Percentiles rank a stretch among this genome's conserved stretches.
Evolutionary conservation across 2,113 vertebrate species (phyloP).

Genomic region (Carassius carassius): DNA sequence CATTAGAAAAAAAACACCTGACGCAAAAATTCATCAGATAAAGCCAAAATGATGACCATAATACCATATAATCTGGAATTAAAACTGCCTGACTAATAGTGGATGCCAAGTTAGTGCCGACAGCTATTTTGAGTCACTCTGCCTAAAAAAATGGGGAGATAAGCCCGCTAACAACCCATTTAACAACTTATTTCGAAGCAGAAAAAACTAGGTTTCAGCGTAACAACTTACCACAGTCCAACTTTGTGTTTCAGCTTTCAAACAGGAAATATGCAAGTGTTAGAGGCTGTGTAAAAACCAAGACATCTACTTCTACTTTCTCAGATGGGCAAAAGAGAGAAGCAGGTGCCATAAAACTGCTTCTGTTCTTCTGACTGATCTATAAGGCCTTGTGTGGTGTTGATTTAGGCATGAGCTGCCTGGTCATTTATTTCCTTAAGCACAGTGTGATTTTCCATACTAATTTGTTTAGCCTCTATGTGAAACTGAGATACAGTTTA

Average conservation of each 20-base stretch:
- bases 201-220: neutral
- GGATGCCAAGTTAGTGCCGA: slow-evolving; percentile 1
- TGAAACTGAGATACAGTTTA: slow-evolving; percentile 16
- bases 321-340: slow-evolving; percentile 19
- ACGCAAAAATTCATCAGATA: neutral
- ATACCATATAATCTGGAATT: slow-evolving; percentile 27
- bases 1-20: slow-evolving; percentile 13
- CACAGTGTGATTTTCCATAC: slow-evolving; percentile 28
- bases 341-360: slow-evolving; percentile 10
- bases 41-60: slow-evolving; percentile 10
- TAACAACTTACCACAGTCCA: neutral
- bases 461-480: slow-evolving; percentile 20
- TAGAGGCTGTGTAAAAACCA: neutral
- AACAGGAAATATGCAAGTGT: slow-evolving; percentile 34
- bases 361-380: neutral
- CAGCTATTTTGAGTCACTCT: slow-evolving; percentile 1
- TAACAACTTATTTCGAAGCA: neutral
- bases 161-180: neutral
- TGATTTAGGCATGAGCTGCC: neutral
- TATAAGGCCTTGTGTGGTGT: neutral
- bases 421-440: slow-evolving; percentile 7
- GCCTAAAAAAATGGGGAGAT: neutral
- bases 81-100: neutral
- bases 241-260: neutral
- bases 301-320: slow-evolving; percentile 28